Evolutionary conservation across 1,140 invertebrate genomes (phyloP), one percentile per base, ranked within the genome.

Genomic region (Magallana angulata): DNA sequence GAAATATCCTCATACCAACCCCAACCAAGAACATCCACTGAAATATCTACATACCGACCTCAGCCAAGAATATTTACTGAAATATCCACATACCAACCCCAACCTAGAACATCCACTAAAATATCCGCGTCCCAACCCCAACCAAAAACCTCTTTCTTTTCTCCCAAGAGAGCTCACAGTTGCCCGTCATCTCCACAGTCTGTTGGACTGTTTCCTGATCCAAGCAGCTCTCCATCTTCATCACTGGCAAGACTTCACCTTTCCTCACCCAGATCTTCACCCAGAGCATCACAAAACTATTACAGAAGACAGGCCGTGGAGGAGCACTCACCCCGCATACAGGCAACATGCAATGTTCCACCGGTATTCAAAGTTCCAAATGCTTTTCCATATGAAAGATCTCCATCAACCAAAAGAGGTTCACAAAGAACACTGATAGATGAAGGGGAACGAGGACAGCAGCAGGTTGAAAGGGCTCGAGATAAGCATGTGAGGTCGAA

Each of bases 321-420:
- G 7, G 68, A 76, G 24, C 24, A 76, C 30, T 11, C 8, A 30
- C 36, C 68, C 8, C 36, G 18, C 14, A 30, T 8, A n/a, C 60
- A 64, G 16, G 7, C 60, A 16, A 64, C 16, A 30, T 30, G 14
- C 24, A 76, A 24, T 76, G 68, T 76, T 36, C 68, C 30, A 76
- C 68, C 68, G 9, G 24, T 76, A 11, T 76, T 76, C 68, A 76
- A 76, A 24, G 68, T 76, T 11, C 68, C 68, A 36, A 30, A 76
- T 76, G 68, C 68, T 11, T 76, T 76, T 36, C 68, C 68, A 9
- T 76, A 76, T 76, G 24, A 76, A 30, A 30, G 14, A 76, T 76
- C 68, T 11, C 68, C 68, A 36, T 76, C 68, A 76, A 76, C 11
- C 2, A 76, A 30, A 36, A 30, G 24, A 11, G 14, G 7, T 30